Conservation (phyloP, 2,797 vertebrate genomes). For the Acanthurus lineatus region DNA sequence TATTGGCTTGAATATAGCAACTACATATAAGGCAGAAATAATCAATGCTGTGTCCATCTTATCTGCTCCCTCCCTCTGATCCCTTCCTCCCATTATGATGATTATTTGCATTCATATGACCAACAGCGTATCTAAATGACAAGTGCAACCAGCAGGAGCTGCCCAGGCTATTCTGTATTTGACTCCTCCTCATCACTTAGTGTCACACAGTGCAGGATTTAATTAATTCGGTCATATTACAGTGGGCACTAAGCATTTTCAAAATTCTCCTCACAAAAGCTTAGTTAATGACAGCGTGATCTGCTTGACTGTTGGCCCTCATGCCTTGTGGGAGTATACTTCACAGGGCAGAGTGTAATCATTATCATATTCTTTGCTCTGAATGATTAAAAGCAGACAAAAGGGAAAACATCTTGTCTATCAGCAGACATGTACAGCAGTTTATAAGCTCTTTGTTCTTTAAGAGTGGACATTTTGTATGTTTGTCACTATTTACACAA, state of each 20-base stretch:
- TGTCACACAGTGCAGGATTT: too few relatives aligned
- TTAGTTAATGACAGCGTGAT: too few relatives aligned
- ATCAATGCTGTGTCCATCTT: not conserved
- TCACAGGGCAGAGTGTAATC: too few relatives aligned
- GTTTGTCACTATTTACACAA: not conserved
- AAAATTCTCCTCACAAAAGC: too few relatives aligned
- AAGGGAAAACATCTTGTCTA: not conserved
- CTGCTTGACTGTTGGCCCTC: too few relatives aligned
- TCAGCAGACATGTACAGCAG: not conserved
- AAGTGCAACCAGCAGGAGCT: not conserved
- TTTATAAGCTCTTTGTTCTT: not conserved
- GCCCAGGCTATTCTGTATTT: too few relatives aligned
- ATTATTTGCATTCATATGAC: not conserved
- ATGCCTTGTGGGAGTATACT: too few relatives aligned
- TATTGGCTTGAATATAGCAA: not conserved
- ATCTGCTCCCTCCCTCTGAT: too few relatives aligned
- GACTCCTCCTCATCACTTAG: too few relatives aligned
- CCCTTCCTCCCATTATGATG: not conserved
- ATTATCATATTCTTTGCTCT: not conserved
- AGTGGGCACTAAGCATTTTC: too few relatives aligned
- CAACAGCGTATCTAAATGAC: not conserved
- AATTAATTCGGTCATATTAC: too few relatives aligned
- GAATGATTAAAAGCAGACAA: not conserved
- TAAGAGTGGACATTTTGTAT: not conserved
- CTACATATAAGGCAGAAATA: not conserved